phyloP scores from a whole-genome alignment of 2,888 invertebrate genomes.

The Apamea crenata region DNA sequence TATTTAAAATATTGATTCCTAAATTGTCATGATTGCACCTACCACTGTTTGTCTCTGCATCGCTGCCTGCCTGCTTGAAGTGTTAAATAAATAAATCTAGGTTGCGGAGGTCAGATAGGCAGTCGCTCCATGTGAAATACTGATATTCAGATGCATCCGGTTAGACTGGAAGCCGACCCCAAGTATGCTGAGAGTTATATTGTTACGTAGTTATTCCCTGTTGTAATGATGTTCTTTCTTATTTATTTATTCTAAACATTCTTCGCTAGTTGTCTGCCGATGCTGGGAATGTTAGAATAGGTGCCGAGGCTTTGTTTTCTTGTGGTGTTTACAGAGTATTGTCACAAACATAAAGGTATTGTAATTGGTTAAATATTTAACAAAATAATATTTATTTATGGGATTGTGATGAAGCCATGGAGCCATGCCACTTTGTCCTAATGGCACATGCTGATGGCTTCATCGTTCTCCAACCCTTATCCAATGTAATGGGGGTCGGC shows the following conservation, averaged over 20 bases:
- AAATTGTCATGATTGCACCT: too few relatives aligned
- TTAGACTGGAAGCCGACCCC: neutral
- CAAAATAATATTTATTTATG: neutral
- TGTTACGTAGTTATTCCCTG: neutral
- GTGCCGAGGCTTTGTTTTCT: neutral
- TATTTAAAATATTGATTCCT: too few relatives aligned
- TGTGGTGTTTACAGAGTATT: neutral
- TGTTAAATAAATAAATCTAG: too few relatives aligned
- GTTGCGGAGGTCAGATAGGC: neutral
- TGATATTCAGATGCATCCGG: too few relatives aligned
- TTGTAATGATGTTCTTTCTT: neutral
- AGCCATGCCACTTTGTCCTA: neutral
- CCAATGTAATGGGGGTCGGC: too few relatives aligned
- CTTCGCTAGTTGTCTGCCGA: neutral
- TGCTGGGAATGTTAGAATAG: neutral
- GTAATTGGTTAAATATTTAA: neutral
- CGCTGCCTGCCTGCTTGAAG: too few relatives aligned
- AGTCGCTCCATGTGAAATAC: too few relatives aligned
- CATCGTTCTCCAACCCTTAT: too few relatives aligned
- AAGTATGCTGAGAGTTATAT: neutral
- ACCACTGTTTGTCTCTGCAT: too few relatives aligned
- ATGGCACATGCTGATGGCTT: neutral
- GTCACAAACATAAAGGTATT: neutral
- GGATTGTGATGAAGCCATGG: neutral
- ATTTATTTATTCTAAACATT: neutral